Base-by-base conservation (phyloP, 2,113 vertebrate species). In the Perca flavescens region DNA sequence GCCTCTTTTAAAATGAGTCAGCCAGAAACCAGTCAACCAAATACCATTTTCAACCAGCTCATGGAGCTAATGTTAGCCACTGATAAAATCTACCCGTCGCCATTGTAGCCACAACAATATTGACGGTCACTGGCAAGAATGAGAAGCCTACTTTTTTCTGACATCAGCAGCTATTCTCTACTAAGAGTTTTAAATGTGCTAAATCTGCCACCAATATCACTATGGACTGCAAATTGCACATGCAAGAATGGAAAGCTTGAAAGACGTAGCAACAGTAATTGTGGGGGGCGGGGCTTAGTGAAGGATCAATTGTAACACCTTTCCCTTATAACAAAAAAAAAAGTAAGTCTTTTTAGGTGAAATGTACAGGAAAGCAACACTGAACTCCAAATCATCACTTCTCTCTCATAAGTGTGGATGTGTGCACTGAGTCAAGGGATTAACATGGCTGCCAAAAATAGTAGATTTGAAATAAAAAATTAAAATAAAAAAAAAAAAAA, bases 381-480 rank as follows among this genome's bases (percentile, higher is more conserved):
- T 19, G 0, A 25, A 68, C 47, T 21, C 22, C 14, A 53, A 84
- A 52, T 74, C 31, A 66, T 58, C 40, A 60, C 52, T 56, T 34
- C 40, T 31, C 6, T 75, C 60, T 31, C 3, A 70, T 46, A 64
- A 25, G 58, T 49, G 77, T 49, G 66, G 47, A 85, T 80, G 49
- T 74, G 54, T 73, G 68, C 79, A 74, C n/a, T 77, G 60, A 77
- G 66, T 86, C 49, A 68, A 83, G 50, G 66, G 58, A 84, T 83
- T 78, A 79, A 74, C 58, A n/a, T 22, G 12, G 21, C 70, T 71
- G 74, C 79, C 85, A 85, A 74, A 86, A 84, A 88, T 49, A 75
- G 58, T 63, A 56, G 21, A 87, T 50, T 84, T 58, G 22, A 83
- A 47, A 82, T 75, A 74, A 70, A 87, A 74, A 84, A 79, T 76